A percentile compares a stretch with the other conserved stretches of the same genome.
These are phyloP conservation scores for Pelochelys cantorii DNA, from an alignment of 2,797 vertebrate species.

Conservation along the genomic window DNA sequence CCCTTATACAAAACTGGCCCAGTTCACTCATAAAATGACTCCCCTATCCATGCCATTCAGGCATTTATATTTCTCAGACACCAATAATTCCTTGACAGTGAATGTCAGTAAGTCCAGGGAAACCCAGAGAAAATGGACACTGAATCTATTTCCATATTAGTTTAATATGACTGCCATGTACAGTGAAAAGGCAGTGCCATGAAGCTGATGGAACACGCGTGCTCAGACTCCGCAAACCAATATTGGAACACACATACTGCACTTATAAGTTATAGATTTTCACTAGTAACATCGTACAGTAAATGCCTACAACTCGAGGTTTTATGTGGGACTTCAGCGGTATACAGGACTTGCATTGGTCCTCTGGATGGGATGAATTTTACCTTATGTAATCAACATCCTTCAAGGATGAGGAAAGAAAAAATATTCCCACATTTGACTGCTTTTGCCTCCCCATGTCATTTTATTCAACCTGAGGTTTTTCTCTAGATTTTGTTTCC, in stretches of 20 bases:
- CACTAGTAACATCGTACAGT: slow-evolving; percentile 19
- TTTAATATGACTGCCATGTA: slow-evolving; percentile 61
- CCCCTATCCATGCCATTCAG: neutral
- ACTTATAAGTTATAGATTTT: slow-evolving; percentile 62
- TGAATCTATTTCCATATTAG: neutral
- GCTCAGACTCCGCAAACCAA: slow-evolving; percentile 51
- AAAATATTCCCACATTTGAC: neutral
- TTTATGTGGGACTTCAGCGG: neutral
- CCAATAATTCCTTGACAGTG: slow-evolving; percentile 52
- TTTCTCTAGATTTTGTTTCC: neutral
- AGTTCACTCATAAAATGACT: slow-evolving; percentile 48
- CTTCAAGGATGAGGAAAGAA: neutral
- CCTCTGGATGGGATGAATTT: neutral
- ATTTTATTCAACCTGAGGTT: accelerated
- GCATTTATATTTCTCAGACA: slow-evolving; percentile 21
- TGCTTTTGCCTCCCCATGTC: neutral
- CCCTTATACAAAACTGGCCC: slow-evolving; percentile 13
- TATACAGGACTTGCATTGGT: neutral
- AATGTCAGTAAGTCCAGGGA: slow-evolving; percentile 53
- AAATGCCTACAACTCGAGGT: slow-evolving; percentile 32
- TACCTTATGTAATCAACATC: neutral
- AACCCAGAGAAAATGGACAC: neutral
- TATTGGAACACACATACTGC: slow-evolving; percentile 38
- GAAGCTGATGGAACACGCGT: slow-evolving; percentile 39
- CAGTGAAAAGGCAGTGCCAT: slow-evolving; percentile 59